phyloP scores from a whole-genome alignment of 2,797 vertebrate species.

The Crenichthys baileyi region DNA sequence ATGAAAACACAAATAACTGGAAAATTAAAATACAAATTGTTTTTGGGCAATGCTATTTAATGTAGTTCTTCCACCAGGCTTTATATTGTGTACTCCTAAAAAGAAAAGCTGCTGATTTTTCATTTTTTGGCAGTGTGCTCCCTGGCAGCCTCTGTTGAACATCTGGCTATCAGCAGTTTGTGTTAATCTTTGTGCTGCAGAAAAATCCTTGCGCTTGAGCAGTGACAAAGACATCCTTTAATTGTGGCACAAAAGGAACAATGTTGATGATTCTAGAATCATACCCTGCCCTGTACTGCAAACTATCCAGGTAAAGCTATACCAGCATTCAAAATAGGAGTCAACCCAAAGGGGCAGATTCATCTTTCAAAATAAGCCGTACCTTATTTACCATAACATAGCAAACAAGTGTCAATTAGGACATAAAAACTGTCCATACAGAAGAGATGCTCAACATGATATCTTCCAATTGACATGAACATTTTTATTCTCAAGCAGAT shows the following conservation, averaged over 20 bases:
- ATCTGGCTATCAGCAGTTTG: slow-evolving; percentile 78
- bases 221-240: slow-evolving; percentile 64
- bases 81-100: slow-evolving; percentile 55
- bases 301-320: slow-evolving; percentile 20
- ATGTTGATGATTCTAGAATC: slow-evolving; percentile 56
- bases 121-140: slow-evolving; percentile 52
- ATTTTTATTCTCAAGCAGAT: background rate
- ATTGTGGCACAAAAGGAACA: slow-evolving; percentile 56
- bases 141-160: slow-evolving; percentile 69
- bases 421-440: background rate
- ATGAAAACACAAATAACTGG: slow-evolving; percentile 8
- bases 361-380: background rate
- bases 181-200: slow-evolving; percentile 70
- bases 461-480: background rate
- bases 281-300: slow-evolving; percentile 31
- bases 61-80: slow-evolving; percentile 38
- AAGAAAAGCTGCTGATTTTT: slow-evolving; percentile 40
- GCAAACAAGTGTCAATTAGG: background rate
- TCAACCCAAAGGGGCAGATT: slow-evolving; percentile 7
- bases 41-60: slow-evolving; percentile 37
- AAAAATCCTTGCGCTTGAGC: slow-evolving; percentile 63
- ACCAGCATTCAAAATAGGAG: slow-evolving; percentile 10
- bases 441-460: background rate
- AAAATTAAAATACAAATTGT: background rate
- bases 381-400: background rate